These are phyloP conservation scores for Holothuria scabra DNA, from an alignment of 53 echinoderm and acorn worm species.

Conservation along the genomic window DNA sequence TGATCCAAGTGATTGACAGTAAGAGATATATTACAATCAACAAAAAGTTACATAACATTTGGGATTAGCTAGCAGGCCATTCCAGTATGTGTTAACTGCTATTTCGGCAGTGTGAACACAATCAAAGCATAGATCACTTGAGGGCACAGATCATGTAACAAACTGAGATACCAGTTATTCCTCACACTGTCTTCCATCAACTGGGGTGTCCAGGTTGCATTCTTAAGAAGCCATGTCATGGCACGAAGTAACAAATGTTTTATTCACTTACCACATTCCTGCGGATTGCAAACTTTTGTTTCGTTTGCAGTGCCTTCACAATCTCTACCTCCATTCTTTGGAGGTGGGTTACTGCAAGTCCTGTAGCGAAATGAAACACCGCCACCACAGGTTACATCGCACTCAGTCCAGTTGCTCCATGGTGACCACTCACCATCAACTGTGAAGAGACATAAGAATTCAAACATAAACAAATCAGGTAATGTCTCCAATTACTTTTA, in stretches of 20 bases:
- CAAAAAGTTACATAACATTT: too few relatives aligned
- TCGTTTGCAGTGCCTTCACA: constrained; percentile 78
- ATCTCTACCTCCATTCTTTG: constrained; percentile 81
- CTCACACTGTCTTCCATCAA: too few relatives aligned
- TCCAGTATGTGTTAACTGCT: too few relatives aligned
- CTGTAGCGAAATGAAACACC: constrained; percentile 81
- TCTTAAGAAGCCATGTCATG: too few relatives aligned
- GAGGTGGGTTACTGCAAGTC: constrained; percentile 82
- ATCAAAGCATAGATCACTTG: too few relatives aligned
- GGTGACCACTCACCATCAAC: constrained; percentile 86
- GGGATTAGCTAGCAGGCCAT: too few relatives aligned
- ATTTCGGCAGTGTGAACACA: too few relatives aligned
- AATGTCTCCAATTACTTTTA: background rate
- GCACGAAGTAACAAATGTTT: background rate
- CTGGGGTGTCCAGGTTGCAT: too few relatives aligned
- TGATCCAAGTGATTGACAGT: too few relatives aligned
- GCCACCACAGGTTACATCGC: constrained; percentile 75
- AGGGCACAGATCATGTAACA: too few relatives aligned
- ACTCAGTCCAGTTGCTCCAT: constrained; percentile 85
- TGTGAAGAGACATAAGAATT: constrained; percentile 25
- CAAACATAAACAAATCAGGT: background rate
- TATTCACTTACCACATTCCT: constrained; percentile 68
- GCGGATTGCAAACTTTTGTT: constrained; percentile 71
- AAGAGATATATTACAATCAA: too few relatives aligned
- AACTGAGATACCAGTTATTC: too few relatives aligned